Conservation (phyloP, 2,113 vertebrate genomes). For the Phocoena sinus region DNA sequence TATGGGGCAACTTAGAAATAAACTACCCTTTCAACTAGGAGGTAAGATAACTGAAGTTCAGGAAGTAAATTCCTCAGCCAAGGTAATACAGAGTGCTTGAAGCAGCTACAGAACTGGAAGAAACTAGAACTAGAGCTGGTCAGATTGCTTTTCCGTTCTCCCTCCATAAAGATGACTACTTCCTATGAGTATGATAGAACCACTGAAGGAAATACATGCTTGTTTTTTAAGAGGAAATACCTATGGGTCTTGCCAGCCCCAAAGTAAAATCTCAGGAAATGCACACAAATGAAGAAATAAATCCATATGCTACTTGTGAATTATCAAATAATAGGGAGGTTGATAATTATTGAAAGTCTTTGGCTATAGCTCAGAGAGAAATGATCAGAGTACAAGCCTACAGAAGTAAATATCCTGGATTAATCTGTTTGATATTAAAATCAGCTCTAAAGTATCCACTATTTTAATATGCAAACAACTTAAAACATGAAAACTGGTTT, state of each 20-base stretch:
- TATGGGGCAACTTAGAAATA: background rate
- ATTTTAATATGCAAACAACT: background rate
- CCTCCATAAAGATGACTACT: background rate
- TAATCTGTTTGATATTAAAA: background rate
- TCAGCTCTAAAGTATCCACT: background rate
- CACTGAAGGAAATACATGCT: background rate
- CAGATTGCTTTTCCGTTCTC: background rate
- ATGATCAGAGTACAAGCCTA: background rate
- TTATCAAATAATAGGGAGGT: background rate
- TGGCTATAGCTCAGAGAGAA: background rate
- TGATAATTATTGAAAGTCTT: background rate
- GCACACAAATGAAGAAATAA: background rate
- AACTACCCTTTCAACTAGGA: background rate
- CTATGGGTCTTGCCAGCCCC: background rate
- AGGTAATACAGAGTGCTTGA: background rate
- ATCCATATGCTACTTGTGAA: background rate
- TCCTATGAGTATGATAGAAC: background rate
- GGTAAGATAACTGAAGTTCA: background rate
- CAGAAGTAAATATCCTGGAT: background rate
- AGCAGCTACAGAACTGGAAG: no score
- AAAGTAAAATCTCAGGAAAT: background rate
- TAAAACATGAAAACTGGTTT: background rate
- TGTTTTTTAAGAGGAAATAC: background rate
- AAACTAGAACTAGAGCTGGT: background rate
- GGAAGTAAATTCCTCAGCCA: background rate